Evolutionary conservation across 2,888 invertebrate genomes (phyloP).

Genomic region (Latrodectus hesperus): DNA sequence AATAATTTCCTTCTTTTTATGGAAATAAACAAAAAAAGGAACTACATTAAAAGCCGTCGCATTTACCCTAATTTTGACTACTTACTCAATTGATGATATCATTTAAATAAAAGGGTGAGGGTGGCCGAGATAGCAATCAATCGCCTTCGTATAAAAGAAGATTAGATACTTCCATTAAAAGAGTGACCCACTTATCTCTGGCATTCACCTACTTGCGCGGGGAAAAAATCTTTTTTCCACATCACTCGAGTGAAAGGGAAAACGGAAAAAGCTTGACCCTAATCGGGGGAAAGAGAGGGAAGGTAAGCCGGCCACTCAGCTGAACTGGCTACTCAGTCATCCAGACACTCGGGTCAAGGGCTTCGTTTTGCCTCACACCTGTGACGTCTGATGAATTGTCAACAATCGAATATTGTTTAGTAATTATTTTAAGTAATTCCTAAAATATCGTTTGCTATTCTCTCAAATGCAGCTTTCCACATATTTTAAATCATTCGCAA

Average conservation of each 20-base stretch:
- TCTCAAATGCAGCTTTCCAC: no score
- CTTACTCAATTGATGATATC: background rate
- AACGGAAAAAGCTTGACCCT: slow-evolving; percentile 10
- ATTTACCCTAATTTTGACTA: no score
- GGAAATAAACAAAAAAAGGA: no score
- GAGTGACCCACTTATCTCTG: slow-evolving; percentile 28
- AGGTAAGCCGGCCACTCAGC: background rate
- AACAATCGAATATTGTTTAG: no score
- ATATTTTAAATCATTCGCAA: no score
- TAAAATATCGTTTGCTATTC: no score
- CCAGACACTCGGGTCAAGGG: slow-evolving; percentile 21
- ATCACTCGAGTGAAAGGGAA: slow-evolving; percentile 13
- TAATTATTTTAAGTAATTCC: no score
- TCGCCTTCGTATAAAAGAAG: background rate
- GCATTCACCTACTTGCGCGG: slow-evolving; percentile 49
- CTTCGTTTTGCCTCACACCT: background rate
- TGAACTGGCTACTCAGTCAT: slow-evolving; percentile 18
- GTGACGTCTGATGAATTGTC: background rate
- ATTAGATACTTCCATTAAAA: background rate
- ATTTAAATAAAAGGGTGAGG: background rate
- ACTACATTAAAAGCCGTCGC: no score
- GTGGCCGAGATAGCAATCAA: background rate
- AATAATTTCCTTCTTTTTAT: no score
- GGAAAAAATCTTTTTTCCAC: background rate
- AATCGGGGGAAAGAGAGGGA: slow-evolving; percentile 11